Evolutionary conservation across 2,888 invertebrate species (phyloP), one percentile per base, ranked within the genome.

Genomic region (Agonum fuliginosum): DNA sequence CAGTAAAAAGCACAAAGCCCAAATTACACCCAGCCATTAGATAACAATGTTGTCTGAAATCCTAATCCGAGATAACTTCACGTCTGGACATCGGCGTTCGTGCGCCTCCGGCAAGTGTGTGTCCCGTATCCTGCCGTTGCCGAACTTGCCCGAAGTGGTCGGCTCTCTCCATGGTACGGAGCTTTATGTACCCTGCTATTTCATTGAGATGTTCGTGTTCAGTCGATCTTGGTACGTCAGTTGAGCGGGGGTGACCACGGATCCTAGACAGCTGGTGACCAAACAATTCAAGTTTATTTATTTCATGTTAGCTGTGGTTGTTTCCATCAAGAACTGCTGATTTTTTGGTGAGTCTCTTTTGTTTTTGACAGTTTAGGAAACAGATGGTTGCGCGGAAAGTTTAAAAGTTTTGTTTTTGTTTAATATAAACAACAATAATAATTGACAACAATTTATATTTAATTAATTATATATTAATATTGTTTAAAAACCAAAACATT

Each of bases 161-260:
- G 8, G 20, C 3, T 67, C 24, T 4, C 10, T 3, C 6, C 67
- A 5, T 67, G 75, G 20, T 46, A n/a, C 10, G 27, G 10, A 37
- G 65, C 75, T 75, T n/a, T 75, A 75, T 75, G 65, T 41, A 65
- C 65, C 30, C 48, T 19, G 65, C 65, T 75, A 74, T 75, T 75
- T 75, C 75, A 75, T 75, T 75, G 75, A 65, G 65, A 65, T 75
- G 17, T 62, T n/a, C 14, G 37, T 17, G 22, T 27, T 62, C 75
- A 75, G 75, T 75, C 67, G 65, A 34, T 30, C 19, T 67, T 65
- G 34, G 14, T 3, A 48, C 48, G 75, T 51, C 73, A 12, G 17
- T 51, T 19, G 58, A n/a, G 75, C 24, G 58, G 27, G 14, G 58
- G 12, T 17, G 58, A 12, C 10, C 12, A 14, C 30, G 17, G 8